Evolutionary conservation across 2,797 vertebrate genomes (phyloP), one percentile per base, ranked within the genome.

Genomic region (Mus caroli): DNA sequence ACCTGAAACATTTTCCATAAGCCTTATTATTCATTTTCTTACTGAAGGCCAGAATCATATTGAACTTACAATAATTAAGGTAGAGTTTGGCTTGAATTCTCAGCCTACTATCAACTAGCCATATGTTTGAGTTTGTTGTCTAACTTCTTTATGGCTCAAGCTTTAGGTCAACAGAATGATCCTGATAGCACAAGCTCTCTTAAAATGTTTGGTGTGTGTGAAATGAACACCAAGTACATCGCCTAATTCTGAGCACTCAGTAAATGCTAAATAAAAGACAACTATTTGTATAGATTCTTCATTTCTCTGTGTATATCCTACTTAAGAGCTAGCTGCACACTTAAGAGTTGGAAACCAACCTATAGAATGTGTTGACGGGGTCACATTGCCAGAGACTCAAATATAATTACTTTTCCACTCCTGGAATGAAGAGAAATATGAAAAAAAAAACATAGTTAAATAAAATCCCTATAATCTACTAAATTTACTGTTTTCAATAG

Each of bases 141-240:
- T 94, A 92, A 86, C 12, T 43, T 92, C 31, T 86, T n/a, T 94
- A 88, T 86, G 12, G 19, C 28, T 95, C 77, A 17, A 31, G 64
- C 94, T 96, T 86, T 43, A 83, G 56, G 24, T 92, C 79, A 92
- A 2, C 80, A 91, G 93, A 93, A 84, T 92, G n/a, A 54, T 34
- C 80, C 83, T 46, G 90, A 90, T 50, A 88, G 56, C 40, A 71
- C 67, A 92, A 91, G 10, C 26, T 94, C 67, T 54, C 2, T 88
- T 19, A 85, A 62, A 85, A 71, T 34, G 76, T 92, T 54, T 87
- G 50, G 28, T 87, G 26, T 89, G 3, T 9, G 26, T 69, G 82
- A 96, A 91, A 71, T 91, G 34, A 94, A 82, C 86, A 1, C 3
- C 19, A 40, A 76, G 52, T 64, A 54, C 1, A 52, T 71, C 83